A percentile compares a stretch with the other conserved stretches of the same genome.
These are phyloP conservation scores for Theocolax elegans DNA, from an alignment of 1,140 invertebrate genomes.

Conservation along the genomic window DNA sequence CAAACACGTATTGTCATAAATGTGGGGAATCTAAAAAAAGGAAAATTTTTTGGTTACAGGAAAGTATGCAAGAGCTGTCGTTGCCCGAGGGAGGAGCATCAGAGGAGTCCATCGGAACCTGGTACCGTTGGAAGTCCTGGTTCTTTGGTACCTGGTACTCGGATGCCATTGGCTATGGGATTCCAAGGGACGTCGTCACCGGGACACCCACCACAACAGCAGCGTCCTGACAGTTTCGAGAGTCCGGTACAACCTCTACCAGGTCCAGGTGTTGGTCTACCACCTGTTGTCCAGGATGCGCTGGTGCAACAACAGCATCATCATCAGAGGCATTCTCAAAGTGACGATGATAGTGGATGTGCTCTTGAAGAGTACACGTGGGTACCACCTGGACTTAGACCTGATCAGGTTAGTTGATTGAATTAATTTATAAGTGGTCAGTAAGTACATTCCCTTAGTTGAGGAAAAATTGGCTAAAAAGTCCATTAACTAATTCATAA, in stretches of 20 bases:
- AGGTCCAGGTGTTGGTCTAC: conserved; percentile 28
- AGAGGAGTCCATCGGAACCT: conserved; percentile 55
- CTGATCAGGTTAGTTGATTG: conserved; percentile 79
- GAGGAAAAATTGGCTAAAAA: too few relatives aligned
- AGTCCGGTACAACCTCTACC: conserved; percentile 60
- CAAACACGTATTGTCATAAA: too few relatives aligned
- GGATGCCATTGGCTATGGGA: conserved; percentile 64
- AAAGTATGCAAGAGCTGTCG: conserved; percentile 80
- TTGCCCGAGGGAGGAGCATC: conserved; percentile 76
- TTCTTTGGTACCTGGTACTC: conserved; percentile 54
- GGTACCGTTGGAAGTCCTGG: conserved; percentile 46
- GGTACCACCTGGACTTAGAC: conserved; percentile 94
- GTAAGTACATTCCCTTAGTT: too few relatives aligned
- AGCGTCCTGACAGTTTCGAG: conserved; percentile 61
- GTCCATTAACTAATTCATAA: too few relatives aligned
- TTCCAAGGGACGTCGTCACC: conserved; percentile 48
- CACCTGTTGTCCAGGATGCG: conserved; percentile 58
- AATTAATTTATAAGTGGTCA: too few relatives aligned
- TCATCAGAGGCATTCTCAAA: conserved; percentile 90
- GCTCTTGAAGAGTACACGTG: conserved; percentile 98
- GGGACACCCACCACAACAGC: conserved; percentile 28
- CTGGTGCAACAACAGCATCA: conserved; percentile 64
- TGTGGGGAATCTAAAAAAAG: not conserved
- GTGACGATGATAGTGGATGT: conserved; percentile 96
- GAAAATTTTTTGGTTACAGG: conserved; percentile 58